Evolutionary conservation across 2,797 vertebrate genomes (phyloP).

Genomic region (Squalus acanthias): DNA sequence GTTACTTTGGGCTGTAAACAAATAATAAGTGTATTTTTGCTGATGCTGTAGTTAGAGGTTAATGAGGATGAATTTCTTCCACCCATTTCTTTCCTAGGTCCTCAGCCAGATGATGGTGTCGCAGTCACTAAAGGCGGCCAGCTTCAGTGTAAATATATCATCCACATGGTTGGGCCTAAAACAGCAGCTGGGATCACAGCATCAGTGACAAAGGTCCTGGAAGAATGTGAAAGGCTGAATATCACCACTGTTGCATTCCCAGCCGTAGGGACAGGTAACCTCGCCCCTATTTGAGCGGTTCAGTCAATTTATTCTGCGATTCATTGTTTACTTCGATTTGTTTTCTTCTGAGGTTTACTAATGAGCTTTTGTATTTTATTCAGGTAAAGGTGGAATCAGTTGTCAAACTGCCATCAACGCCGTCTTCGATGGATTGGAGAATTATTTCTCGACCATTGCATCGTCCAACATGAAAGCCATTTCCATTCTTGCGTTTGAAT

Average conservation of each 20-base stretch:
- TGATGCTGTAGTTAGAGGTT: background rate
- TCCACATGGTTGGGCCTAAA: constrained; percentile 48
- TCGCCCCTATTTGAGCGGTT: background rate
- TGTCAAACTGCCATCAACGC: constrained; percentile 44
- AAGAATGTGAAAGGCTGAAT: constrained; percentile 46
- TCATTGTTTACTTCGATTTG: background rate
- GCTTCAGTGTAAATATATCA: constrained; percentile 49
- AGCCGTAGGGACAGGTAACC: constrained; percentile 53
- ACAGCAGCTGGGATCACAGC: constrained; percentile 41
- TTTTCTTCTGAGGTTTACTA: background rate
- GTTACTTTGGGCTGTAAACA: background rate
- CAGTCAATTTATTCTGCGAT: background rate
- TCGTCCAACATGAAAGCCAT: constrained; percentile 44
- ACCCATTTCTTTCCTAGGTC: constrained; percentile 40
- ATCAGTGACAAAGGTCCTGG: constrained; percentile 45
- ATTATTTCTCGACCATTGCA: constrained; percentile 41
- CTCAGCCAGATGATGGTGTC: constrained; percentile 46
- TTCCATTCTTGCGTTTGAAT: constrained; percentile 47
- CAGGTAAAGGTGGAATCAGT: constrained; percentile 47
- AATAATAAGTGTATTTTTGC: background rate
- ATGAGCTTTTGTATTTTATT: background rate
- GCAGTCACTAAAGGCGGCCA: constrained; percentile 48
- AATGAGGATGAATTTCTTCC: background rate
- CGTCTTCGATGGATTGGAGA: constrained; percentile 47
- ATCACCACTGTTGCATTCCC: constrained; percentile 48